phyloP scores from a whole-genome alignment of 2,113 vertebrate species.

The Hyla sarda region DNA sequence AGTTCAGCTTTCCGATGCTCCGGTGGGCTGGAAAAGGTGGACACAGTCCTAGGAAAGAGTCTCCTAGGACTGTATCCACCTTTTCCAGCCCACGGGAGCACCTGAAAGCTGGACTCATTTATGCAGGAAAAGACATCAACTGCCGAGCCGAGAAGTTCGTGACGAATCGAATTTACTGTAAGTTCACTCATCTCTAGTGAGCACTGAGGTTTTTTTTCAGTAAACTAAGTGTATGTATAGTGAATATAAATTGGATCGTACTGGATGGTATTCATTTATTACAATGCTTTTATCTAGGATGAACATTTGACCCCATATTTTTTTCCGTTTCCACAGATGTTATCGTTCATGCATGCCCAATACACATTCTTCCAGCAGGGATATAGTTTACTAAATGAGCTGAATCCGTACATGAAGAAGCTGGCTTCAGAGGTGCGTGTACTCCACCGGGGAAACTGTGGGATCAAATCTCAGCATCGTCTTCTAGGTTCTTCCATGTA shows the following conservation, averaged over 20 bases:
- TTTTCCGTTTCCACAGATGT: constrained; percentile 78
- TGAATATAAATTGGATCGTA: too few species aligned
- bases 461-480: neutral
- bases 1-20: too few species aligned
- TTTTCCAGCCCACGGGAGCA: too few species aligned
- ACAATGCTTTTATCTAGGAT: neutral
- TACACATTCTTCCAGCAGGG: constrained; percentile 96
- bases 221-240: too few species aligned
- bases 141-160: too few species aligned
- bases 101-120: too few species aligned
- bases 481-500: neutral
- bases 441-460: neutral
- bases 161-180: too few species aligned
- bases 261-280: neutral
- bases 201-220: neutral
- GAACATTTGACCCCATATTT: neutral
- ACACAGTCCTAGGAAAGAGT: too few species aligned
- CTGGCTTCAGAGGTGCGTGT: constrained; percentile 89
- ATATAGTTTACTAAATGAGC: constrained; percentile 88
- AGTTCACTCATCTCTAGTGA: too few species aligned
- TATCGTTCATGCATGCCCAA: constrained; percentile 98
- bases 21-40: too few species aligned
- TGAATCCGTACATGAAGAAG: constrained; percentile 97
- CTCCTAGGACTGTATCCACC: too few species aligned
- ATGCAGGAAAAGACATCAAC: too few species aligned